A percentile compares a stretch with the other conserved stretches of the same genome.
phyloP scores from a whole-genome alignment of 2,113 vertebrate species.

The Nycticebus coucang region DNA sequence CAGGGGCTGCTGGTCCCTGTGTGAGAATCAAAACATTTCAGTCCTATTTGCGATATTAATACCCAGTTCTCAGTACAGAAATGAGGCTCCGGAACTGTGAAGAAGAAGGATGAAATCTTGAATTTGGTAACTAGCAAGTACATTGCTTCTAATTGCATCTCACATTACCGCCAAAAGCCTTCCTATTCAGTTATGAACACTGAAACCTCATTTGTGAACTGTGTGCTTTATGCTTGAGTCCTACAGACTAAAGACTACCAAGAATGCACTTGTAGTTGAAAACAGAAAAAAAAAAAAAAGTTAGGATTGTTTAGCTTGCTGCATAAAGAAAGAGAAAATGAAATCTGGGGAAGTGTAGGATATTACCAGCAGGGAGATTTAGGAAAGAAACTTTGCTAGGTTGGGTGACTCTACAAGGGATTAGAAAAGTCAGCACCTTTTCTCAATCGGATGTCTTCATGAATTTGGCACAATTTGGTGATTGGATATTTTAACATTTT shows the following conservation, averaged over 20 bases:
- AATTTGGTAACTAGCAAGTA: background rate
- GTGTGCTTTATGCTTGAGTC: background rate
- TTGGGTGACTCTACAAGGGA: background rate
- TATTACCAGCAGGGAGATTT: background rate
- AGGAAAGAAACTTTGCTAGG: background rate
- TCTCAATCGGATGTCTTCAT: background rate
- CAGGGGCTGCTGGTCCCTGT: too few species aligned
- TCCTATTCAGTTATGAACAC: background rate
- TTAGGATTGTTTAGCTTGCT: background rate
- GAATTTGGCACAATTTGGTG: background rate
- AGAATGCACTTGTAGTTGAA: background rate
- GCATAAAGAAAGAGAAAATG: background rate
- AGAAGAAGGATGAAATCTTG: background rate
- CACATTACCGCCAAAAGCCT: background rate
- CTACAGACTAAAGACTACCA: background rate
- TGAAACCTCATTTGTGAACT: background rate
- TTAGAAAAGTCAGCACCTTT: background rate
- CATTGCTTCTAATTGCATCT: background rate
- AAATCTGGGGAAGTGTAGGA: fast-evolving
- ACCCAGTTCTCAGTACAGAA: background rate
- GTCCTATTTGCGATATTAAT: background rate
- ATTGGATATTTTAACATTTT: background rate
- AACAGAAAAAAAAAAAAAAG: background rate
- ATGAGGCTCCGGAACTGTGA: background rate
- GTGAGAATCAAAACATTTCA: background rate